A percentile compares a stretch with the other conserved stretches of the same genome.
These are phyloP conservation scores for Thaleichthys pacificus DNA, from an alignment of 2,797 vertebrate species.

Conservation along the genomic window DNA sequence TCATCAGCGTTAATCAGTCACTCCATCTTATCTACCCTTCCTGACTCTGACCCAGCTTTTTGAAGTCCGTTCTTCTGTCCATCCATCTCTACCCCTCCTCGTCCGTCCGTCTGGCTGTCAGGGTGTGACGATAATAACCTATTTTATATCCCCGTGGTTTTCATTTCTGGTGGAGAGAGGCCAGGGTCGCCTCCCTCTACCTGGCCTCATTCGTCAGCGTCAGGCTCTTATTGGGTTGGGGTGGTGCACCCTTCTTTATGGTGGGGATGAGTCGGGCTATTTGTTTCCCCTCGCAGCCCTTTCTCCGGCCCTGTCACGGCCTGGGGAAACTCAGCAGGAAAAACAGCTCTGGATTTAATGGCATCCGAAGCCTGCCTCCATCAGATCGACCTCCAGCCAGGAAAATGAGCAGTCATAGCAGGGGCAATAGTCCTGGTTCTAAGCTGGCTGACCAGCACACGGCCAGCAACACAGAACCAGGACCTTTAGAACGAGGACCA, in stretches of 20 bases:
- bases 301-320: slow-evolving; percentile 75
- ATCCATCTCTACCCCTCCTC: slow-evolving; percentile 64
- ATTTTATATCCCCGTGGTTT: slow-evolving; percentile 81
- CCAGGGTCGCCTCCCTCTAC: slow-evolving; percentile 77
- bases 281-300: slow-evolving; percentile 77
- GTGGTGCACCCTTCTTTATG: slow-evolving; percentile 77
- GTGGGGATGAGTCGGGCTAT: slow-evolving; percentile 78
- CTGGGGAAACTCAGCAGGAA: slow-evolving; percentile 74
- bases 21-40: slow-evolving; percentile 56
- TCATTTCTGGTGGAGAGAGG: slow-evolving; percentile 79
- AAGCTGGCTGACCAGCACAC: too few species aligned
- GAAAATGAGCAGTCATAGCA: not conserved
- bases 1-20: slow-evolving; percentile 50
- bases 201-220: slow-evolving; percentile 83
- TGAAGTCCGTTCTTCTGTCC: slow-evolving; percentile 66
- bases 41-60: slow-evolving; percentile 63
- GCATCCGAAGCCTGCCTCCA: slow-evolving; percentile 68
- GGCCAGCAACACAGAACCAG: too few species aligned
- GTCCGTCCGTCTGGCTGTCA: slow-evolving; percentile 74
- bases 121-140: slow-evolving; percentile 77
- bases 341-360: slow-evolving; percentile 76
- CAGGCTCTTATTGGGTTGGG: slow-evolving; percentile 81
- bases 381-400: slow-evolving; percentile 18
- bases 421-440: not conserved
- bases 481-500: too few species aligned